Base-by-base conservation (phyloP, 2,113 vertebrate genomes). In the Poeciliopsis retropinna region DNA sequence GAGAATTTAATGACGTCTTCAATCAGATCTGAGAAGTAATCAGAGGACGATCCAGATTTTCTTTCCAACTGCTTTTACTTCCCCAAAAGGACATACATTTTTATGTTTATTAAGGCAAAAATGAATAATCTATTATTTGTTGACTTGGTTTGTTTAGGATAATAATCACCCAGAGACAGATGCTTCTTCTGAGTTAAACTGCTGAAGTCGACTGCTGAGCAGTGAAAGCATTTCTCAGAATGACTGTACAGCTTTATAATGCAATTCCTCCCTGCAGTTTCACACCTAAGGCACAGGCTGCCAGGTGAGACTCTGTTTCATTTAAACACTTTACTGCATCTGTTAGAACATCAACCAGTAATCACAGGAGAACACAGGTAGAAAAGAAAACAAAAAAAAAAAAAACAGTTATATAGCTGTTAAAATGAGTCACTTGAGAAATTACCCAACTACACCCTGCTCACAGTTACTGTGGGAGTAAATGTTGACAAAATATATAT, bases 361-460 rank as follows among this genome's bases (percentile, higher is more conserved):
- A 28, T 81, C 47, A 75, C 69, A 47, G n/a, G 51, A 67, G 73
- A 44, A 44, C 6, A 72, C 13, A 64, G n/a, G 65, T 71, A 79
- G 74, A 67, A 62, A 73, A 62, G n/a, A 73, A 67, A 76, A 30
- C 30, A 30, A 2, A 31, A 3, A 31, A 34, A 60, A 76, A 66
- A 77, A 85, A 80, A 88, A 70, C 15, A 70, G 22, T 57, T 57
- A 22, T 70, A 34, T 68, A 68, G 62, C n/a, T 41, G 28, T 86
- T 77, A 81, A 83, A 85, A 70, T 30, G 65, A 62, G 5, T 70
- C 71, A 83, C 37, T n/a, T 66, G 34, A 73, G 64, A 60, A 66
- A 83, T 87, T 78, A 81, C 76, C 78, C 60, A 54, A 90, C 73
- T 75, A 89, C 64, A 70, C 82, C 37, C 77, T 80, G 83, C 78